Conservation (phyloP, 1,140 invertebrate species). For the Campoletis sonorensis region DNA sequence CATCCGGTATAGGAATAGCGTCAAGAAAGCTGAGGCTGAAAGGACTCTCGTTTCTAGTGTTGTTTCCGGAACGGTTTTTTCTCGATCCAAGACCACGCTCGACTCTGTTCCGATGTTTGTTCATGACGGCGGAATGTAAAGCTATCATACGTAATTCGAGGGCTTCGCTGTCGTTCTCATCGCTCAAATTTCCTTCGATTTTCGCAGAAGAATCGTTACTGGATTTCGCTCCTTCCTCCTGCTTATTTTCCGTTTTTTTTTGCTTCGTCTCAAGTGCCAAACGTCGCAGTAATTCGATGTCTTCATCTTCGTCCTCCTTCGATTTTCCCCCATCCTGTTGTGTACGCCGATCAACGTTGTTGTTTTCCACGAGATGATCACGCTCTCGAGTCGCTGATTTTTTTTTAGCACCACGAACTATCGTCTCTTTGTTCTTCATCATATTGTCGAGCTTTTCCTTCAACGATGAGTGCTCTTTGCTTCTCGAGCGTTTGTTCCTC, state of each 20-base stretch:
- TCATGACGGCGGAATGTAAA: slow-evolving; percentile 69
- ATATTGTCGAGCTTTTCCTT: slow-evolving; percentile 72
- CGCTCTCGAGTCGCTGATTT: not conserved
- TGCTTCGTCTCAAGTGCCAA: slow-evolving; percentile 70
- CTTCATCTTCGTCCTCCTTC: slow-evolving; percentile 61
- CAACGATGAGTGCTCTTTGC: slow-evolving; percentile 65
- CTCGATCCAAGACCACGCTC: slow-evolving; percentile 52
- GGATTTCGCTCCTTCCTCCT: slow-evolving; percentile 38
- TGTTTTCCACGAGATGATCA: slow-evolving; percentile 40
- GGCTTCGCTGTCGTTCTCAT: slow-evolving; percentile 67
- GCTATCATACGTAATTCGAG: slow-evolving; percentile 69
- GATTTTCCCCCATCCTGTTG: slow-evolving; percentile 32
- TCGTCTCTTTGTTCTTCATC: slow-evolving; percentile 54
- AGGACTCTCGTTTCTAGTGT: slow-evolving; percentile 59
- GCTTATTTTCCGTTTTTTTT: slow-evolving; percentile 54
- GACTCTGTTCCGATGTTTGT: slow-evolving; percentile 66
- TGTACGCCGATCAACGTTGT: slow-evolving; percentile 24
- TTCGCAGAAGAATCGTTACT: slow-evolving; percentile 30
- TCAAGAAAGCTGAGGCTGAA: slow-evolving; percentile 67
- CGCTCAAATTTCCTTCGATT: slow-evolving; percentile 46
- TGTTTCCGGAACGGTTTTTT: not conserved
- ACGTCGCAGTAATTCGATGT: slow-evolving; percentile 64
- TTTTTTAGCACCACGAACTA: slow-evolving; percentile 27
- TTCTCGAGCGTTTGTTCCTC: slow-evolving; percentile 47
- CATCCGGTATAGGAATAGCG: slow-evolving; percentile 56